Evolutionary conservation across 2,888 invertebrate species (phyloP), one percentile per base, ranked within the genome.

Genomic region (Leucophenga montana): DNA sequence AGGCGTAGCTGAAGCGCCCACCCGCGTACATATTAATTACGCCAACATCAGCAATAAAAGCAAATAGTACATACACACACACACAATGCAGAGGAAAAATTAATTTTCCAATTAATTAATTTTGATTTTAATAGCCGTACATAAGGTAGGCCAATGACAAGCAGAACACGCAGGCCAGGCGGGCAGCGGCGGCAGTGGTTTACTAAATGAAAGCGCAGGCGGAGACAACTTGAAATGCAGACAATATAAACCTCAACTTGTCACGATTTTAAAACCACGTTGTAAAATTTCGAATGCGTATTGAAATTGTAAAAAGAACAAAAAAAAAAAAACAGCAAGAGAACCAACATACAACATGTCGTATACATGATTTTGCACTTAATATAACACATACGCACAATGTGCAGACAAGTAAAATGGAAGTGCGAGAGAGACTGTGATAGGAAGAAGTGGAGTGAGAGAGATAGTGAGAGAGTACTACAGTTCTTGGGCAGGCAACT

Each of bases 31-130:
- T 66, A 66, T 70, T 70, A 70, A 70, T 66, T 66, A 70, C 39
- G 53, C 62, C 54, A 5, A 54, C 59, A 66, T 59, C 48, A n/a
- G 64, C 54, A 33, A 48, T 57, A 57, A 50, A 44, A 48, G 53
- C 57, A 56, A 44, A 18, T 9, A 44, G 31, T 13, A 16, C 22
- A 27, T 13, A 65, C 27, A 20, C 57, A 31, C 27, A 27, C 66
- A 66, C 62, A 22, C 59, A n/a, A 6, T n/a, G 75, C 65, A 69
- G 64, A 50, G 18, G 48, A 67, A 73, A 74, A 73, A 77, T 77
- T 77, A 71, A 78, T 84, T 84, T 80, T 78, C 73, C 79, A 81
- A 81, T 84, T 81, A 81, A 83, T 83, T 83, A 78, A 82, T 77
- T 83, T 81, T 76, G 76, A 77, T 83, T 82, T 77, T 74, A 73